Evolutionary conservation across 92 coral and sea anemone genomes (phyloP).

Genomic region (Zoanthus sansibaricus): DNA sequence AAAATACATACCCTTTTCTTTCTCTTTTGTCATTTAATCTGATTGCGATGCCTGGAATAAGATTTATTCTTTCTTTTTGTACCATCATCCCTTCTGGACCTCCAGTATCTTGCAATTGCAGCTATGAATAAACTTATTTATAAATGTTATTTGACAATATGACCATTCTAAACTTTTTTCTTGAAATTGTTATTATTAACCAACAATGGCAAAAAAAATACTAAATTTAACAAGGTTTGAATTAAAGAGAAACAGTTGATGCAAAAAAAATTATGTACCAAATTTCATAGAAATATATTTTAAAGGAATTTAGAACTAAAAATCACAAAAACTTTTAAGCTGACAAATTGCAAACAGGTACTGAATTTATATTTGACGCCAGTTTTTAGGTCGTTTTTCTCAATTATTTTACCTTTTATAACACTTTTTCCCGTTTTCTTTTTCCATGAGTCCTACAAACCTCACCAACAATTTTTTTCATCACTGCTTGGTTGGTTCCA

Average conservation of each 20-base stretch:
- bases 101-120: slow-evolving; percentile 20
- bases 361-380: no score
- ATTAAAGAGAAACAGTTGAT: no score
- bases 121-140: background rate
- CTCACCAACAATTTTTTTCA: slow-evolving; percentile 9
- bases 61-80: background rate
- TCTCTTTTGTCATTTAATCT: background rate
- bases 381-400: no score
- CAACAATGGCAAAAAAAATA: no score
- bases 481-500: background rate
- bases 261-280: no score
- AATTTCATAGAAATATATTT: no score
- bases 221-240: no score
- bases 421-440: slow-evolving; percentile 11
- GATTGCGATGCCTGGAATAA: background rate
- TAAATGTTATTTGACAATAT: background rate
- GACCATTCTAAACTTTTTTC: background rate
- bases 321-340: no score
- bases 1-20: slow-evolving; percentile 7
- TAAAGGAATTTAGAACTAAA: no score
- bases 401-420: slow-evolving; percentile 16
- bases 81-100: slow-evolving; percentile 4
- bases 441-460: background rate
- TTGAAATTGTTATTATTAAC: no score
- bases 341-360: no score